Evolutionary conservation across 2,113 vertebrate genomes (phyloP), one percentile per base, ranked within the genome.

Genomic region (Choloepus hoffmanni): DNA sequence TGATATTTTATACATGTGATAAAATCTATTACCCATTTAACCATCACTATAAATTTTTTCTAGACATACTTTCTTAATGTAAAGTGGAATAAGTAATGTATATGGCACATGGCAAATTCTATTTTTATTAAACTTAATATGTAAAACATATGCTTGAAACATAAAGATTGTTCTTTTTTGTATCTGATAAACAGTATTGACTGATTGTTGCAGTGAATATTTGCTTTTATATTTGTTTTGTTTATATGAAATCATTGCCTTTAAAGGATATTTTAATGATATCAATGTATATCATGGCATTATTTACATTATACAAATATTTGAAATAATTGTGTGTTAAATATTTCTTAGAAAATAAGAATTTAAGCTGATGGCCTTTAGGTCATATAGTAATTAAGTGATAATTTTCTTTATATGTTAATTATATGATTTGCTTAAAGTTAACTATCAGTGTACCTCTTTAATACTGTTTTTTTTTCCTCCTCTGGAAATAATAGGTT

Each of bases 361-460:
- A 90, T 89, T 85, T 89, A 97, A 92, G 63, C 96, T 93, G 4
- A 88, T 24, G 8, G 3, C 74, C 74, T 88, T 96, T 77, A 67
- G 43, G 50, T 84, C 11, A 45, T 68, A 4, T 85, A 2, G 9
- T 65, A 76, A 50, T 62, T 95, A 68, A 60, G 5, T 85, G 30
- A 2, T 78, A 78, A 28, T 89, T 53, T 65, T 85, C 24, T 48
- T 84, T 94, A 78, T 77, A 53, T 87, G 14, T 87, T 92, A 92
- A 55, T 92, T 10, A 24, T 86, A 50, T 84, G 48, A 36, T 72
- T 94, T 95, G 28, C 28, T 62, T 77, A 93, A 91, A 26, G 2
- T 70, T 93, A 76, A 53, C 92, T 91, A 40, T 90, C 36, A 74
- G 0, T 81, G 7, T 60, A 68, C 26, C 30, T 89, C 33, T 94